A percentile compares a stretch with the other conserved stretches of the same genome.
These are phyloP conservation scores for Habrosyne pyritoides DNA, from an alignment of 2,888 invertebrate genomes.

Conservation along the genomic window DNA sequence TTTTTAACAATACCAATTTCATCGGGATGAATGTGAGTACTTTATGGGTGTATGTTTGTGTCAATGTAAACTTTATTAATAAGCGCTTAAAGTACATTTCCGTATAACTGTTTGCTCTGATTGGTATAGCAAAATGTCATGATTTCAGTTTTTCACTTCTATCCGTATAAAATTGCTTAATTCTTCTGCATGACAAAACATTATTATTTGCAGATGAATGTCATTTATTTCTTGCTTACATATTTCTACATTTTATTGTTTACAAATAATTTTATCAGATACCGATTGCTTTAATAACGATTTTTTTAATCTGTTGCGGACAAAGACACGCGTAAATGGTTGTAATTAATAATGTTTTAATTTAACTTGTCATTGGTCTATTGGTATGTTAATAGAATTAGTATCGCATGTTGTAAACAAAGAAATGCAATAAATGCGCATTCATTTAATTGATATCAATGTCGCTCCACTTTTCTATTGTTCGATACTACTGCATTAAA, in stretches of 20 bases:
- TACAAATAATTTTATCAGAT: too few species aligned
- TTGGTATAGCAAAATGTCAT: too few species aligned
- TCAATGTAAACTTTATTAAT: not conserved
- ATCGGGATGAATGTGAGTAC: constrained; percentile 11
- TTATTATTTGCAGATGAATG: not conserved
- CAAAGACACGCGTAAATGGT: not conserved
- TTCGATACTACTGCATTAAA: not conserved
- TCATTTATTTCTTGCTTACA: not conserved
- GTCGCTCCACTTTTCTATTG: not conserved
- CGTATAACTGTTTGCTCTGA: too few species aligned
- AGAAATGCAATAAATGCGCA: not conserved
- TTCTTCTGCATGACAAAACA: not conserved
- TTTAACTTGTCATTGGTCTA: not conserved
- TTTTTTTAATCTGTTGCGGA: not conserved
- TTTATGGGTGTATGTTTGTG: not conserved
- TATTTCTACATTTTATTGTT: too few species aligned
- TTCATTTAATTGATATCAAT: not conserved
- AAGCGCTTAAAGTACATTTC: not conserved
- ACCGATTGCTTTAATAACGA: not conserved
- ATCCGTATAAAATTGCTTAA: not conserved
- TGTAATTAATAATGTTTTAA: not conserved
- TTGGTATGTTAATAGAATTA: too few species aligned
- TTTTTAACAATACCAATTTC: not conserved
- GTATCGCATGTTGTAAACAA: not conserved
- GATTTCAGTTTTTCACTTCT: not conserved